Conservation (phyloP, 1,140 invertebrate species). For the Orchestia grillus region DNA sequence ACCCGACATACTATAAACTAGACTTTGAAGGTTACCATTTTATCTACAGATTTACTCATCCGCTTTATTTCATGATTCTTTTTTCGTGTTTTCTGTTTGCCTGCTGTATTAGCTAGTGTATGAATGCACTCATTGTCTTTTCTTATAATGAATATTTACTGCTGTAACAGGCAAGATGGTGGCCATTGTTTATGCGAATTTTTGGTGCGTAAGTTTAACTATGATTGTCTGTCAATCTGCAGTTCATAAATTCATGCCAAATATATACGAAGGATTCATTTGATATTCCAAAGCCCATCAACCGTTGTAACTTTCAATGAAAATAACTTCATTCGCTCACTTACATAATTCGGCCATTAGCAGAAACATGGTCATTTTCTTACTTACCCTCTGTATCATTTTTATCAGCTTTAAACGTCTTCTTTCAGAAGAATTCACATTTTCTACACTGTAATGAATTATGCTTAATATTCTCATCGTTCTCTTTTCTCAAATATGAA, state of each 20-base stretch:
- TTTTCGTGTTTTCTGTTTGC: background rate
- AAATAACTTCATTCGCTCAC: background rate
- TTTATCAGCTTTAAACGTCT: background rate
- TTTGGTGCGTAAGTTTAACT: background rate
- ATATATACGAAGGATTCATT: background rate
- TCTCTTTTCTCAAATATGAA: background rate
- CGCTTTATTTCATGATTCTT: background rate
- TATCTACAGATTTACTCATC: background rate
- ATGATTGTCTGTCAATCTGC: background rate
- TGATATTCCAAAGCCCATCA: background rate
- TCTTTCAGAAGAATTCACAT: background rate
- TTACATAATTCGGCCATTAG: constrained; percentile 33
- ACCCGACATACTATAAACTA: background rate
- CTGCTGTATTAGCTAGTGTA: background rate
- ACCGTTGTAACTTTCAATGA: background rate
- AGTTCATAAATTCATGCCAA: background rate
- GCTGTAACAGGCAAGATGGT: constrained; percentile 52
- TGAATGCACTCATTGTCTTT: background rate
- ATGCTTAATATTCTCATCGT: background rate
- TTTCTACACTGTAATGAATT: background rate
- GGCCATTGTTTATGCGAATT: constrained; percentile 44
- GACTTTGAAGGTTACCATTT: background rate
- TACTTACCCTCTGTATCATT: constrained; percentile 1
- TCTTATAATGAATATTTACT: background rate
- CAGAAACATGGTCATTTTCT: constrained; percentile 53